These are phyloP conservation scores for Gobionotothen gibberifrons DNA, from an alignment of 2,797 vertebrate genomes.

Conservation along the genomic window DNA sequence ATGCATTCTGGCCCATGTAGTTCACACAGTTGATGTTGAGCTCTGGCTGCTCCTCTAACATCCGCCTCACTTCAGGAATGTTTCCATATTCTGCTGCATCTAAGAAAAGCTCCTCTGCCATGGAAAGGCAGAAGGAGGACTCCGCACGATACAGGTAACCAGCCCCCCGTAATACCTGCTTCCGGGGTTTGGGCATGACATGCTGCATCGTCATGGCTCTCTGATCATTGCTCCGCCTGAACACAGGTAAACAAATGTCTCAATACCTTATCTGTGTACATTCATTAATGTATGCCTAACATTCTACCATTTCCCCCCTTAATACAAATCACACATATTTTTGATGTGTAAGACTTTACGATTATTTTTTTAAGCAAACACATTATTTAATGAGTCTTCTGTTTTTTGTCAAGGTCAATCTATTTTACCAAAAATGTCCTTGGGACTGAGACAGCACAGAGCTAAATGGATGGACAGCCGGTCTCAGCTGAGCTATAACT, in stretches of 20 bases:
- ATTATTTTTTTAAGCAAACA: background rate
- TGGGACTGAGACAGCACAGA: conserved; percentile 23
- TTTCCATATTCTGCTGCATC: conserved; percentile 95
- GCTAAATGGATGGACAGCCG: conserved; percentile 56
- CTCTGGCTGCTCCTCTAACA: conserved; percentile 89
- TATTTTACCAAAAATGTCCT: conserved; percentile 6
- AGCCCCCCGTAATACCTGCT: conserved; percentile 86
- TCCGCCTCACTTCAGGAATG: conserved; percentile 90
- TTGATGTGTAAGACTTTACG: background rate
- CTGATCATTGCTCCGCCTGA: conserved; percentile 75
- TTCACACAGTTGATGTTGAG: conserved; percentile 96
- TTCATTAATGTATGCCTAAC: background rate
- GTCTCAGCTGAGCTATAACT: conserved; percentile 61
- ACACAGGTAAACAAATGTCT: conserved; percentile 23
- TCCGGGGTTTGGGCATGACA: conserved; percentile 85
- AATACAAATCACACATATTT: background rate
- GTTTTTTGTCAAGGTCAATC: background rate
- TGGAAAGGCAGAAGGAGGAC: conserved; percentile 85
- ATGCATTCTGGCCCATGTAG: conserved; percentile 95
- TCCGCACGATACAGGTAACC: conserved; percentile 90
- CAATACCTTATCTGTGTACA: background rate
- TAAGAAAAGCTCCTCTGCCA: conserved; percentile 91
- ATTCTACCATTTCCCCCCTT: background rate
- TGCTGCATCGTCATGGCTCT: conserved; percentile 77
- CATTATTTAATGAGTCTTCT: background rate